Evolutionary conservation across 2,113 vertebrate genomes (phyloP).

Genomic region (Colaptes auratus): DNA sequence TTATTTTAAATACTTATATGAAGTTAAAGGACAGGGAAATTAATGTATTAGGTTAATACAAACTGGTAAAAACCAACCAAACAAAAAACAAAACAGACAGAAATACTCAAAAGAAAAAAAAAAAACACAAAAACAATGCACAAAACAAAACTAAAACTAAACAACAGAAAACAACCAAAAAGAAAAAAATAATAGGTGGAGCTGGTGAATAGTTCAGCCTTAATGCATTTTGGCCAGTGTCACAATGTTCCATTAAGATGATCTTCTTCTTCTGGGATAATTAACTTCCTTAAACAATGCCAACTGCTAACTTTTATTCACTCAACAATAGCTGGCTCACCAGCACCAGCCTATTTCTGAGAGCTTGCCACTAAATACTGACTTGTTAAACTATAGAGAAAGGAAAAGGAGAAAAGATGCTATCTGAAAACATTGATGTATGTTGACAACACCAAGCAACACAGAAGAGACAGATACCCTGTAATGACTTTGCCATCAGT

Average conservation of each 20-base stretch:
- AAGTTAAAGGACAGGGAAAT: not conserved
- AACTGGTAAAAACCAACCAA: not conserved
- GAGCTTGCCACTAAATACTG: not conserved
- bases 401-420: not conserved
- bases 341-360: not conserved
- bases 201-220: not conserved
- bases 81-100: not conserved
- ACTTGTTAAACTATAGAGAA: not conserved
- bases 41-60: not conserved
- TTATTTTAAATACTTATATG: not conserved
- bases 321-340: not conserved
- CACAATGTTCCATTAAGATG: not conserved
- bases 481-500: not conserved
- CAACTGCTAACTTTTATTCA: not conserved
- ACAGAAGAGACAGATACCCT: not conserved
- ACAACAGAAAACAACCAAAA: no score
- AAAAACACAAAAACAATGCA: no score
- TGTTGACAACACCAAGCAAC: not conserved
- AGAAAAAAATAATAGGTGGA: not conserved
- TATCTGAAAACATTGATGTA: not conserved
- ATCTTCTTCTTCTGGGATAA: constrained; percentile 2
- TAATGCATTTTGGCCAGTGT: constrained; percentile 18
- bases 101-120: no score
- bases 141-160: no score
- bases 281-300: not conserved